Conservation (phyloP, 2,888 invertebrate genomes). For the Aleiodes testaceus region DNA sequence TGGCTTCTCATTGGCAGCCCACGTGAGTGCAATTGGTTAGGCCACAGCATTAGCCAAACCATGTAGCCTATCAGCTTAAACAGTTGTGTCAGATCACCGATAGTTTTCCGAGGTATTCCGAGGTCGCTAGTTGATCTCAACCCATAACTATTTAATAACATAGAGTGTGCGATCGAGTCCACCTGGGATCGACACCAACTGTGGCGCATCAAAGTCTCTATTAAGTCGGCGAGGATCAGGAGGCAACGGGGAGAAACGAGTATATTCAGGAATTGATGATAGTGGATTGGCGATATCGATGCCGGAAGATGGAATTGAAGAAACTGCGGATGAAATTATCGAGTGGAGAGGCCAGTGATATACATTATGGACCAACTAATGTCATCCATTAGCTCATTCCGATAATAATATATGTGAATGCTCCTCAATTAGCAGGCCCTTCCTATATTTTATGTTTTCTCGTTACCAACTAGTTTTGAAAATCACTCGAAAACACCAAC, state of each 20-base stretch:
- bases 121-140: conserved; percentile 36
- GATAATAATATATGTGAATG: conserved; percentile 24
- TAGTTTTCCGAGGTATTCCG: conserved; percentile 39
- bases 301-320: conserved; percentile 53
- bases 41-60: conserved; percentile 19
- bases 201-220: conserved; percentile 61
- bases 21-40: conserved; percentile 40
- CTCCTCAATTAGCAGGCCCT: conserved; percentile 1
- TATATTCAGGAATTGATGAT: conserved; percentile 26
- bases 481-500: too few relatives aligned
- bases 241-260: not conserved
- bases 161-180: conserved; percentile 51
- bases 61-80: conserved; percentile 41
- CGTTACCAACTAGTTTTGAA: too few relatives aligned
- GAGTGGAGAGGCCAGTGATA: conserved; percentile 52
- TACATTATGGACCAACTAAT: conserved; percentile 52
- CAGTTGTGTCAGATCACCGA: conserved; percentile 39
- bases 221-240: conserved; percentile 53
- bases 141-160: conserved; percentile 63
- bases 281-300: conserved; percentile 28
- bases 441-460: not conserved
- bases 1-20: conserved; percentile 41
- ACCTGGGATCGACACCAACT: conserved; percentile 54
- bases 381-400: conserved; percentile 15
- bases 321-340: conserved; percentile 52